phyloP scores from a whole-genome alignment of 2,888 invertebrate genomes.

The Thecophora atra region DNA sequence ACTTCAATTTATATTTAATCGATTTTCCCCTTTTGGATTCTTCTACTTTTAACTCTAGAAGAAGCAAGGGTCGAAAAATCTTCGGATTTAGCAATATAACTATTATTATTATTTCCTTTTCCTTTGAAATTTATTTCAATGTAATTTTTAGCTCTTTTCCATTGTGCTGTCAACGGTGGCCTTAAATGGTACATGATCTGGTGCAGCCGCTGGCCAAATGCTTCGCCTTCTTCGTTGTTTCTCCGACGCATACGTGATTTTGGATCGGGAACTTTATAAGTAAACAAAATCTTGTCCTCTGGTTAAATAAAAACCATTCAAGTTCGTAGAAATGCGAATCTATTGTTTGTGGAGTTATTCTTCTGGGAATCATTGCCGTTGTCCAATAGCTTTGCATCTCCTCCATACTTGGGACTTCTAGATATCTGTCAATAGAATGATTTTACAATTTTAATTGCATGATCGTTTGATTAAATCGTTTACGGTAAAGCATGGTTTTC shows the following conservation, averaged over 20 bases:
- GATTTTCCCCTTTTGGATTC: too few relatives aligned
- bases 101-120: not conserved
- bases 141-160: slow-evolving; percentile 1
- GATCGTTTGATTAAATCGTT: too few relatives aligned
- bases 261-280: not conserved
- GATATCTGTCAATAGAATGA: too few relatives aligned
- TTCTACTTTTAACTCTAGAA: too few relatives aligned
- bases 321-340: slow-evolving; percentile 11
- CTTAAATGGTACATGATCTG: not conserved
- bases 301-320: not conserved
- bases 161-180: slow-evolving; percentile 6
- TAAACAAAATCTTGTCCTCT: not conserved
- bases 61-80: too few relatives aligned
- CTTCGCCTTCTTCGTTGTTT: slow-evolving; percentile 1
- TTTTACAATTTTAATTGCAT: too few relatives aligned
- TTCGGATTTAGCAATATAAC: too few relatives aligned
- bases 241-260: not conserved
- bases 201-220: too few relatives aligned
- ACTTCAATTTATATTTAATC: not conserved
- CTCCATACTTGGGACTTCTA: too few relatives aligned
- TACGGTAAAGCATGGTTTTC: too few relatives aligned
- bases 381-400: too few relatives aligned
- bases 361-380: not conserved
- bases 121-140: not conserved
- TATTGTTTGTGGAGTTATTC: not conserved